Conservation (phyloP, 2,797 vertebrate species). For the Jordanella pulchra region DNA sequence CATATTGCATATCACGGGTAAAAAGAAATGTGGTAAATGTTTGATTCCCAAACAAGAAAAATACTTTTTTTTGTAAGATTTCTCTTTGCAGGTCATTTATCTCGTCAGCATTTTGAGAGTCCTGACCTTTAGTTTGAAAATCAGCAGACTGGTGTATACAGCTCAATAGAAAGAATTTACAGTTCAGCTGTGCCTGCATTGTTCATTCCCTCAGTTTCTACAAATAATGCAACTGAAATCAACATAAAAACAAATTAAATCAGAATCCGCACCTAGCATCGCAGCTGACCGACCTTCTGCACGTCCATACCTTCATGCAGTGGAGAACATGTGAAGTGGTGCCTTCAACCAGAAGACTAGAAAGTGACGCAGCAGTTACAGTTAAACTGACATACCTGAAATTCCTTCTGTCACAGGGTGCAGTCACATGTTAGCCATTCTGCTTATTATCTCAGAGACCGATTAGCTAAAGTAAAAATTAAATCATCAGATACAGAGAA, state of each 20-base stretch:
- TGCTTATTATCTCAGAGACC: constrained; percentile 25
- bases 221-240: background rate
- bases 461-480: constrained; percentile 22
- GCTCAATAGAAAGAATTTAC: background rate
- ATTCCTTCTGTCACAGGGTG: constrained; percentile 59
- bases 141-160: background rate
- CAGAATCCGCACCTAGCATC: background rate
- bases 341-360: background rate
- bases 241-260: background rate
- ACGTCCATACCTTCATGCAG: accelerated
- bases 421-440: constrained; percentile 52
- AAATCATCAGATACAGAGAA: background rate
- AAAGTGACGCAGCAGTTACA: background rate
- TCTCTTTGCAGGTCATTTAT: background rate
- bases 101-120: background rate
- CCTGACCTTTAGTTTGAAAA: background rate
- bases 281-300: background rate
- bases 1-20: no score
- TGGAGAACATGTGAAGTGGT: background rate
- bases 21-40: no score
- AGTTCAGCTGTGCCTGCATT: background rate
- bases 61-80: background rate
- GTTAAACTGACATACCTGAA: constrained; percentile 37
- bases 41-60: background rate
- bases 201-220: background rate